Conservation (phyloP, 2,888 invertebrate species). For the Caenorhabditis wallacei region DNA sequence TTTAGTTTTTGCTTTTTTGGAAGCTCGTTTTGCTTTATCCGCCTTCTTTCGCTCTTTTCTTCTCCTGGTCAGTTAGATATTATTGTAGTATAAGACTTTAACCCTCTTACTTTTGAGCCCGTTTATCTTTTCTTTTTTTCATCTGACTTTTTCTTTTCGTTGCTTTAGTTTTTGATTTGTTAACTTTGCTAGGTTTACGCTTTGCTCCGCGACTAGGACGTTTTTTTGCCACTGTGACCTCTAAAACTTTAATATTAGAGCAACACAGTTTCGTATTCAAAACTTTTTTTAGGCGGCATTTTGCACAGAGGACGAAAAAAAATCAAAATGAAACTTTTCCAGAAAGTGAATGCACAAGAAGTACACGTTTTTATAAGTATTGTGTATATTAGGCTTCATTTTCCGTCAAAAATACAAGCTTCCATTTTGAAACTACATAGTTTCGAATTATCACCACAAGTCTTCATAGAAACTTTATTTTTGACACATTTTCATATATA, state of each 20-base stretch:
- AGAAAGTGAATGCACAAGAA: too few relatives aligned
- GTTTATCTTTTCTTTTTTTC: constrained; percentile 42
- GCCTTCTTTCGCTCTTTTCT: constrained; percentile 47
- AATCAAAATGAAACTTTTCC: neutral
- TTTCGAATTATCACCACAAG: too few relatives aligned
- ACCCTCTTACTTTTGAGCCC: constrained; percentile 25
- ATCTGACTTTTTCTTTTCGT: constrained; percentile 38
- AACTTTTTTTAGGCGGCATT: constrained; percentile 45
- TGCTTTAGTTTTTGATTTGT: constrained; percentile 31
- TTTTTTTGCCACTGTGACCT: constrained; percentile 33
- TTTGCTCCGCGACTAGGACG: constrained; percentile 28
- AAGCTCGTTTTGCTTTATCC: constrained; percentile 34
- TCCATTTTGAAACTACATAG: too few relatives aligned
- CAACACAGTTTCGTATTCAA: neutral
- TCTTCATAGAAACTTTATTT: too few relatives aligned
- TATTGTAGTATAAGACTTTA: neutral
- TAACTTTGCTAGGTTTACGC: constrained; percentile 10
- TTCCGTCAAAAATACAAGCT: too few relatives aligned
- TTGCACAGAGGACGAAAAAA: constrained; percentile 3
- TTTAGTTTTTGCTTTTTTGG: constrained; percentile 20
- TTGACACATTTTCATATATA: too few relatives aligned
- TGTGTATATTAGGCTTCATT: too few relatives aligned
- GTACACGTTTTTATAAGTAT: too few relatives aligned
- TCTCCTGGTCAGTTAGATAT: constrained; percentile 15
- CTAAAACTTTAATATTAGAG: neutral